These are phyloP conservation scores for Heliconius aoede DNA, from an alignment of 2,888 invertebrate genomes.

Conservation along the genomic window DNA sequence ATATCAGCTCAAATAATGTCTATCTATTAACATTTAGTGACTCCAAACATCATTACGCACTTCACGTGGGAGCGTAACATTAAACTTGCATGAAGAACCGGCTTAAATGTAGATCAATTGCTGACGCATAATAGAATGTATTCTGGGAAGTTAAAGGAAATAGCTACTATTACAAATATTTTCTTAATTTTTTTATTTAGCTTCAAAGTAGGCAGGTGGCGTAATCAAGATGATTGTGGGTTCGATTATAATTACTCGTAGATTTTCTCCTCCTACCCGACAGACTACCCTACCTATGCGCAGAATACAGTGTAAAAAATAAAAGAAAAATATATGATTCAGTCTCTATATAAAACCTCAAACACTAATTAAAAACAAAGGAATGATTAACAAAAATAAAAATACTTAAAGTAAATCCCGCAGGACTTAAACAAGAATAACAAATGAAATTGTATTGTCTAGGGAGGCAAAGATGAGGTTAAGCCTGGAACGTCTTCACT, in stretches of 20 bases:
- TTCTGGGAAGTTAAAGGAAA: not conserved
- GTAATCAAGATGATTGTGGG: too few relatives aligned
- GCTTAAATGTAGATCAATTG: constrained; percentile 23
- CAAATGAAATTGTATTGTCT: constrained; percentile 32
- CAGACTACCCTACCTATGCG: too few relatives aligned
- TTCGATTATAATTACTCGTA: not conserved
- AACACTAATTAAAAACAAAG: not conserved
- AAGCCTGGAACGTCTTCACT: constrained; percentile 34
- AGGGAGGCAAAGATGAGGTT: constrained; percentile 30
- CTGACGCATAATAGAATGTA: constrained; percentile 17
- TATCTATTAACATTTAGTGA: constrained; percentile 3
- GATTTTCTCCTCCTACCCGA: not conserved
- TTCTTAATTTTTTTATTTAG: too few relatives aligned
- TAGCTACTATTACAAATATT: not conserved
- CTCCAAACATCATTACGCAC: constrained; percentile 15
- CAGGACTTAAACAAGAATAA: constrained; percentile 35
- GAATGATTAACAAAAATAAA: constrained; percentile 16
- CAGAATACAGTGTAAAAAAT: not conserved
- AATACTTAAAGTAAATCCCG: constrained; percentile 30
- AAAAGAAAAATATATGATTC: not conserved
- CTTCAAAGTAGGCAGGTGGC: too few relatives aligned
- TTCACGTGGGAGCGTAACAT: constrained; percentile 10
- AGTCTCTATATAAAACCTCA: not conserved
- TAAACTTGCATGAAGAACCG: constrained; percentile 18
- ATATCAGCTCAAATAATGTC: not conserved